These are phyloP conservation scores for Theocolax elegans DNA, from an alignment of 1,140 invertebrate genomes.

Conservation along the genomic window DNA sequence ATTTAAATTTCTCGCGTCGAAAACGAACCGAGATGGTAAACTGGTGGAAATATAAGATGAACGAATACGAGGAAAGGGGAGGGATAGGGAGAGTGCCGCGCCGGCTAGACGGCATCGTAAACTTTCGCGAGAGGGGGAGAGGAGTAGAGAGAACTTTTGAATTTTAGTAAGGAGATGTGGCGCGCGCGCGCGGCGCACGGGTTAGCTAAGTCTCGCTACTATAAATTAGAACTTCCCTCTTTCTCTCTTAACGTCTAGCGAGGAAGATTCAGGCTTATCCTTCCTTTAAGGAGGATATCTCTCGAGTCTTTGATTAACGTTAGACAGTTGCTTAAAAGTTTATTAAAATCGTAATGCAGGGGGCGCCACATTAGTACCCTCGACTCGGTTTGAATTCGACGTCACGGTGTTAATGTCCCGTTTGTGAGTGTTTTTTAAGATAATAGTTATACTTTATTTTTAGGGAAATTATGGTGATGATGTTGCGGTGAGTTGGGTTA, in stretches of 20 bases:
- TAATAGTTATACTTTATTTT: too few relatives aligned
- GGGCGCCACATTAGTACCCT: too few relatives aligned
- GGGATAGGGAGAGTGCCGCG: constrained; percentile 48
- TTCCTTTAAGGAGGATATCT: background rate
- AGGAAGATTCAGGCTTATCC: background rate
- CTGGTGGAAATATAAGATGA: constrained; percentile 34
- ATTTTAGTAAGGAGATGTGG: constrained; percentile 60
- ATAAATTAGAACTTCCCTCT: constrained; percentile 57
- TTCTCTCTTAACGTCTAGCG: too few relatives aligned
- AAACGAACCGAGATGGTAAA: too few relatives aligned
- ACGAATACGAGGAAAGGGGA: constrained; percentile 20
- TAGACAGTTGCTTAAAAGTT: background rate
- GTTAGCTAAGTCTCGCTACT: constrained; percentile 48
- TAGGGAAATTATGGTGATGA: too few relatives aligned
- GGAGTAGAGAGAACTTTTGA: constrained; percentile 63
- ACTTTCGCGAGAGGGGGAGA: constrained; percentile 47
- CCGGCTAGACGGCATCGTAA: constrained; percentile 63
- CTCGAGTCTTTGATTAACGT: background rate
- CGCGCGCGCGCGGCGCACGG: constrained; percentile 24
- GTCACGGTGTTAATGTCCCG: too few relatives aligned
- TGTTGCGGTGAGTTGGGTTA: too few relatives aligned
- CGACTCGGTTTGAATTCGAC: too few relatives aligned
- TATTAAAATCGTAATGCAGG: constrained; percentile 24
- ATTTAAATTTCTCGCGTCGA: too few relatives aligned
- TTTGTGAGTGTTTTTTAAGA: too few relatives aligned